These are phyloP conservation scores for Torymus texanus DNA, from an alignment of 2,888 invertebrate genomes.

Conservation along the genomic window DNA sequence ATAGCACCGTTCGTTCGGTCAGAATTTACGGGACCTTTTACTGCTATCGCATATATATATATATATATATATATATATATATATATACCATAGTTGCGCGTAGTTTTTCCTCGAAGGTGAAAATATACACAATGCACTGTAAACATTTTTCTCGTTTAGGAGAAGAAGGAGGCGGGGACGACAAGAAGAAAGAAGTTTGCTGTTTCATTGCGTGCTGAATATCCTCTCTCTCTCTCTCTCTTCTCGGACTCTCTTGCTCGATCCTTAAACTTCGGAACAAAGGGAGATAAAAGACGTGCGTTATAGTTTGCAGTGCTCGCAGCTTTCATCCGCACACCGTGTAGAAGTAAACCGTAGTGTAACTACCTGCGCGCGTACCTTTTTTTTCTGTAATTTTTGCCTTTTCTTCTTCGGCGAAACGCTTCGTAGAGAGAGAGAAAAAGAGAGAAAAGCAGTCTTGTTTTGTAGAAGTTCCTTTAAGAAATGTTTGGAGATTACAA, in stretches of 20 bases:
- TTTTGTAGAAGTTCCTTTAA: background rate
- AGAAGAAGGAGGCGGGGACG: background rate
- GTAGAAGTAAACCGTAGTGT: background rate
- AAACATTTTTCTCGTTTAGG: background rate
- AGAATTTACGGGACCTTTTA: too few species aligned
- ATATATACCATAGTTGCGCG: too few species aligned
- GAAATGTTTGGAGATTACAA: background rate
- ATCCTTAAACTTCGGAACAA: slow-evolving; percentile 40
- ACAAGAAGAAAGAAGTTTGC: slow-evolving; percentile 11
- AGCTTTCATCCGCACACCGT: background rate
- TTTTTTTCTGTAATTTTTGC: slow-evolving; percentile 8
- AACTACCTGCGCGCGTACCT: background rate
- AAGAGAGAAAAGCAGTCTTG: too few species aligned
- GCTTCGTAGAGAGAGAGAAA: too few species aligned
- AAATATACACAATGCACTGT: background rate
- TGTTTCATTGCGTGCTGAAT: slow-evolving; percentile 35
- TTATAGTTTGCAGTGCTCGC: background rate
- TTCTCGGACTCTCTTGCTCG: background rate
- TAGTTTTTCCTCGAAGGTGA: too few species aligned
- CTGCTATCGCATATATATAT: too few species aligned
- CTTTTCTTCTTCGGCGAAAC: too few species aligned
- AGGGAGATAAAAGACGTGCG: slow-evolving; percentile 32
- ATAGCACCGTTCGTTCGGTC: too few species aligned
- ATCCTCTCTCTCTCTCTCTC: background rate
- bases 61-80: too few species aligned